These are phyloP conservation scores for Noctua pronuba DNA, from an alignment of 2,888 invertebrate species.

Conservation along the genomic window DNA sequence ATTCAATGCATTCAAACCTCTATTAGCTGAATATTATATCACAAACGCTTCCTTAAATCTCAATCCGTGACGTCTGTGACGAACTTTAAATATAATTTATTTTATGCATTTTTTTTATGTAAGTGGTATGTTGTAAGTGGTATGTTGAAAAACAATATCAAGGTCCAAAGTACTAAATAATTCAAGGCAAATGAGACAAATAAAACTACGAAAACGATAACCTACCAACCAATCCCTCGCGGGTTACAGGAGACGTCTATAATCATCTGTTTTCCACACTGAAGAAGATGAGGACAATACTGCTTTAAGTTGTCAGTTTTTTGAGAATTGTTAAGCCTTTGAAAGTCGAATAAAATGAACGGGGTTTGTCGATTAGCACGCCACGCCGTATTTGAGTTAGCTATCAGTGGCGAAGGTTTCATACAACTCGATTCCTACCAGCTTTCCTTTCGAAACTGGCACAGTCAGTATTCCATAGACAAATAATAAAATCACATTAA, in stretches of 20 bases:
- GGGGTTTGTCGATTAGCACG: neutral
- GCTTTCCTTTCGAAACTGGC: no score
- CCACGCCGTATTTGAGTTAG: constrained; percentile 17
- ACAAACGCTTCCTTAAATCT: no score
- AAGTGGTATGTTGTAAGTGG: no score
- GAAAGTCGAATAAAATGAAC: neutral
- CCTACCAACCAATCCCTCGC: neutral
- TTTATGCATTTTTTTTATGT: no score
- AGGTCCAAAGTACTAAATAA: neutral
- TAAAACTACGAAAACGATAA: neutral
- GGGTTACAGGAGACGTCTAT: neutral
- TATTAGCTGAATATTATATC: no score
- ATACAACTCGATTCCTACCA: no score
- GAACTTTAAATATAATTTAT: no score
- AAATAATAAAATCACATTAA: no score
- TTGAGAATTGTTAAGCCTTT: neutral
- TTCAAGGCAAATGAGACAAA: neutral
- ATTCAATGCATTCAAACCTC: no score
- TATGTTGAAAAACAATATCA: neutral
- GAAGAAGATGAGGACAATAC: neutral
- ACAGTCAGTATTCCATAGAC: no score
- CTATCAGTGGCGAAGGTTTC: no score
- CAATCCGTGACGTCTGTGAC: no score
- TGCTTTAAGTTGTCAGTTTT: neutral
- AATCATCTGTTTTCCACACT: neutral